Base-by-base conservation (phyloP, 2,888 invertebrate genomes). In the Erpobdella octoculata region DNA sequence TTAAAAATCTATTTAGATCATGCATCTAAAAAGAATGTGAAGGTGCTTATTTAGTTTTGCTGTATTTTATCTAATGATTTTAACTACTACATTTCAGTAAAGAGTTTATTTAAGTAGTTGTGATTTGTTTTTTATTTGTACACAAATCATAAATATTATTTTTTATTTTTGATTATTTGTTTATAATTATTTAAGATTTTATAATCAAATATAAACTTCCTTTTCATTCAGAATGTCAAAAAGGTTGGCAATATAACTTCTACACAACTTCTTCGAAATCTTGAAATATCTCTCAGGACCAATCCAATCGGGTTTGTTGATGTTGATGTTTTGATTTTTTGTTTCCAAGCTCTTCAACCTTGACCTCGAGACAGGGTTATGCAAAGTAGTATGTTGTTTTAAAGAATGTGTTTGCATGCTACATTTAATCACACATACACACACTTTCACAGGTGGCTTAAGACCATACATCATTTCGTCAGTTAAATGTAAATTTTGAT, bases 261-360 rank as follows among this genome's bases (percentile, higher is more conserved):
- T 72, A 98, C 98, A 64, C 95, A 96, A 87, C 94, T 97, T 78
- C 87, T 98, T 75, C 88, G 96, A 80, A 96, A 98, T 87, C 87
- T 98, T 83, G 98, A 98, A 87, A 98, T 97, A 83, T 97, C 96
- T 61, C 86, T 98, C 79, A 89, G 97, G 81, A 98, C 98, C 76
- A 98, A 98, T 87, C 93, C 94, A 85, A 98, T 98, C 83, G 97
- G 98, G 93, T 93, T 85, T 87, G 53, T 9, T 31, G 9, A 5
- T 38, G 6, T 38, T 9, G 15, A 8, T 15, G 21, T 25, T n/a
- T 18, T 37, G 25, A 37, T 36, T 66, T 9, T 21, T 53, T 18
- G 5, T n/a, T n/a, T 61, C 15, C 25, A 4, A 1, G 9, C 6
- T 62, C 12, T 62, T 31, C n/a, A 62, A 35, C 33, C n/a, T n/a